Conservation (phyloP, 2,113 vertebrate genomes). For the Puntigrus tetrazona region DNA sequence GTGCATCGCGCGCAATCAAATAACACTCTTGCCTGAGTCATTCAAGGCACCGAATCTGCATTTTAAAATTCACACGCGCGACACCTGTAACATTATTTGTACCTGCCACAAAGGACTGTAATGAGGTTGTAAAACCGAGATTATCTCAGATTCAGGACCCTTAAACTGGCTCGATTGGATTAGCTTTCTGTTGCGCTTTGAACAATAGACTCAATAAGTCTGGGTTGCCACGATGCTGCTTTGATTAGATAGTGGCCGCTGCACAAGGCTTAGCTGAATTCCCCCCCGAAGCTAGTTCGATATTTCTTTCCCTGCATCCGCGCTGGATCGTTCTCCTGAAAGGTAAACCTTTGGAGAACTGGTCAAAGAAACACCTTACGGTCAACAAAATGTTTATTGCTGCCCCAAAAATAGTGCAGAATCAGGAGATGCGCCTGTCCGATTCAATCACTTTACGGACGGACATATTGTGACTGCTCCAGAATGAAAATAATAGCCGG, state of each 20-base stretch:
- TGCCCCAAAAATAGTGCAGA: not conserved
- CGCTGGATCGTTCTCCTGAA: not conserved
- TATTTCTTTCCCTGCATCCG: not conserved
- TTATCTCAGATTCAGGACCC: conserved; percentile 1
- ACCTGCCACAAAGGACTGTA: not conserved
- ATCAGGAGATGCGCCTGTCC: not conserved
- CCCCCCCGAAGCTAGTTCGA: not conserved
- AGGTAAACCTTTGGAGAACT: not conserved
- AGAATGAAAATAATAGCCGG: not conserved
- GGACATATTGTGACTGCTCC: not conserved
- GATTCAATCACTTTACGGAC: not conserved
- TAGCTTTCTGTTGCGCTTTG: conserved; percentile 13
- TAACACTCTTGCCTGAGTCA: not conserved
- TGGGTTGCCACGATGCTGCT: not conserved
- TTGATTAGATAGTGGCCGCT: conserved; percentile 8
- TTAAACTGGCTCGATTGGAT: conserved; percentile 10
- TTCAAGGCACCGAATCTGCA: not conserved
- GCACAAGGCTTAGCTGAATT: not conserved
- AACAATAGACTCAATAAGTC: conserved; percentile 38
- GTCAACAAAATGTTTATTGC: not conserved
- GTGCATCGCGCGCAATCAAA: not conserved
- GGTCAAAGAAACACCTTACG: not conserved
- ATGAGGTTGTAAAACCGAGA: conserved; percentile 4
- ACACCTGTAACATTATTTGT: not conserved
- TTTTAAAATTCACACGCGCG: not conserved